A percentile compares a stretch with the other conserved stretches of the same genome.
Evolutionary conservation across 1,140 invertebrate genomes (phyloP).

Genomic region (Drosophila lini): DNA sequence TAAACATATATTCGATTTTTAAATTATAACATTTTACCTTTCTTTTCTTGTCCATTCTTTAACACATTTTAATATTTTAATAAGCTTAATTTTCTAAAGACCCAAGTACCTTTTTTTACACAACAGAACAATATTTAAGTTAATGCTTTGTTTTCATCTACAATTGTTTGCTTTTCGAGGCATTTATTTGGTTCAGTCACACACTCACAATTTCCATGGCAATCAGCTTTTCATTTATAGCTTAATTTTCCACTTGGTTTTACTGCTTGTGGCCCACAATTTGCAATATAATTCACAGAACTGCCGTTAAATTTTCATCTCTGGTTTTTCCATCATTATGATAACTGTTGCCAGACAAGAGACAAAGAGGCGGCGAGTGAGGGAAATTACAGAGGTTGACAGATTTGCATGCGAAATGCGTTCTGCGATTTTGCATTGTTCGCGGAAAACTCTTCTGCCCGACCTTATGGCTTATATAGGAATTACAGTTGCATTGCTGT

Average conservation of each 20-base stretch:
- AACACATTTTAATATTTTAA: not conserved
- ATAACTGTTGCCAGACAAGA: conserved; percentile 37
- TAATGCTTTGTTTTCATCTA: conserved; percentile 15
- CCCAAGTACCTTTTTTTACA: not conserved
- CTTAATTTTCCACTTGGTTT: conserved; percentile 49
- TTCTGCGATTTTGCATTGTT: conserved; percentile 44
- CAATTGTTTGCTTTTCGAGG: conserved; percentile 4
- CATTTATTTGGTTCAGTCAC: conserved; percentile 10
- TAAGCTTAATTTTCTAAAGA: not conserved
- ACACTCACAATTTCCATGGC: conserved; percentile 22
- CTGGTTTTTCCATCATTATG: conserved; percentile 61
- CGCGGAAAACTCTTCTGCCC: conserved; percentile 20
- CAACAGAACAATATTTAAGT: not conserved
- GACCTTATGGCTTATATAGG: conserved; percentile 28
- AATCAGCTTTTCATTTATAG: conserved; percentile 43
- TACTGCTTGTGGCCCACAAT: conserved; percentile 32
- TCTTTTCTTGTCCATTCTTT: no score
- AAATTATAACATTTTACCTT: not conserved
- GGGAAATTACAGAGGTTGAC: conserved; percentile 39
- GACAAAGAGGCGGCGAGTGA: not conserved
- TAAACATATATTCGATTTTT: not conserved
- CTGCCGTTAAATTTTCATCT: conserved; percentile 53
- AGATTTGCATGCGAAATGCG: conserved; percentile 48
- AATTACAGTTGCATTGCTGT: conserved; percentile 43
- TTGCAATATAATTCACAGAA: conserved; percentile 47